Base-by-base conservation (phyloP, 2,113 vertebrate genomes). In the Penelope pileata region DNA sequence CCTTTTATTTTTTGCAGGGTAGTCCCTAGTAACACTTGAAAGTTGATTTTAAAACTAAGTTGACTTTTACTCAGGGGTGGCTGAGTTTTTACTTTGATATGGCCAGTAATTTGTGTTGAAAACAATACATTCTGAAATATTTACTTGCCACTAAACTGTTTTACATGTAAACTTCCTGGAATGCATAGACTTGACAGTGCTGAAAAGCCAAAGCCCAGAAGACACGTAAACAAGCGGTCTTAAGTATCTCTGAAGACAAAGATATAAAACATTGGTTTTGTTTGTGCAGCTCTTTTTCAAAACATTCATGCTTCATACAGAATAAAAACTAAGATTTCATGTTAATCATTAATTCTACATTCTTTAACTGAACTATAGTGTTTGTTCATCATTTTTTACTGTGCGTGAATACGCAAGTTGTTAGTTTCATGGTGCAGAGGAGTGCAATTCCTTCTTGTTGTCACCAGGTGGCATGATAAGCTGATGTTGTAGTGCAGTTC, bases 401-500 rank as follows among this genome's bases (percentile, higher is more conserved):
- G 0, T 5, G 51, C 13, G 19, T 0, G 0, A 17, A 32, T 18
- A 12, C 3, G 32, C 7, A 7, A 68, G 38, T n/a, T 3, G 4
- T 14, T 62, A 4, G 12, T 40, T 91, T 95, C n/a, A 7, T 10
- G 0, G 47, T 24, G 16, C 43, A 27, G 58, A 34, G 40, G 4
- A 6, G 1, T 83, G 88, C 69, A 56, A 1, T 78, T 90, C 34
- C 59, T 34, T 11, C 26, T n/a, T 58, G 3, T 36, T 73, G 75
- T 73, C 96, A 93, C n/a, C 62, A 91, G 96, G 47, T 94, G 97
- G 93, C 91, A 63, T 0, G 42, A 74, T 4, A 83, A 90, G 42
- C 62, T 69, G 21, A 10, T 38, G 48, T 7, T 16, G 34, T 16
- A 9, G 27, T 11, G 8, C 29, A 32, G 23, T 9, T 29, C 27